A percentile compares a stretch with the other conserved stretches of the same genome.
These are phyloP conservation scores for Colletes collaris DNA, from an alignment of 2,888 invertebrate genomes.

Conservation along the genomic window DNA sequence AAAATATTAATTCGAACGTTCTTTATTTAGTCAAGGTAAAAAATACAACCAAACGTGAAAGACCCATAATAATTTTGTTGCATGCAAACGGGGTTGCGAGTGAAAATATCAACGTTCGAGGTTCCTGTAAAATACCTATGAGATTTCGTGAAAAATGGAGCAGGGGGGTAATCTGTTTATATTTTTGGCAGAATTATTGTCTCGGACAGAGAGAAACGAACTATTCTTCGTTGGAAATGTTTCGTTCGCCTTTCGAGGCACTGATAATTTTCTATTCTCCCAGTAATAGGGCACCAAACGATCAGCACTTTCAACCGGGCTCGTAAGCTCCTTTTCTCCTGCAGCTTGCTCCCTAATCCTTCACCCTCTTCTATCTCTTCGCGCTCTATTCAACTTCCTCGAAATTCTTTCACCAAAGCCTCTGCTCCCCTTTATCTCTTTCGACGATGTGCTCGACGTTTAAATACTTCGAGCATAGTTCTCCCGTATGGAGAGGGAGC, in stretches of 20 bases:
- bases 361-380: constrained; percentile 59
- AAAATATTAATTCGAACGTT: too few relatives aligned
- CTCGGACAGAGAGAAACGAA: background rate
- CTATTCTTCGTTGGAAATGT: constrained; percentile 1
- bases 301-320: constrained; percentile 55
- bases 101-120: too few relatives aligned
- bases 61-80: too few relatives aligned
- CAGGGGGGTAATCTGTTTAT: too few relatives aligned
- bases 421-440: constrained; percentile 54
- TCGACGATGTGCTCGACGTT: constrained; percentile 63
- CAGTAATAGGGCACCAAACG: constrained; percentile 57
- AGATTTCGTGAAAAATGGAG: too few relatives aligned
- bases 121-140: too few relatives aligned
- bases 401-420: constrained; percentile 61
- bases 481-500: constrained; percentile 24
- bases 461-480: constrained; percentile 60
- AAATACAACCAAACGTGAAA: too few relatives aligned
- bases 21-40: too few relatives aligned
- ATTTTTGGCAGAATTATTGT: background rate
- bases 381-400: constrained; percentile 59
- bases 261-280: constrained; percentile 56
- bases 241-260: constrained; percentile 2
- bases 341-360: constrained; percentile 55
- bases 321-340: constrained; percentile 62
- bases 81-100: too few relatives aligned